A percentile compares a stretch with the other conserved stretches of the same genome.
Evolutionary conservation across 2,888 invertebrate species (phyloP).

Genomic region (Elmis aenea): DNA sequence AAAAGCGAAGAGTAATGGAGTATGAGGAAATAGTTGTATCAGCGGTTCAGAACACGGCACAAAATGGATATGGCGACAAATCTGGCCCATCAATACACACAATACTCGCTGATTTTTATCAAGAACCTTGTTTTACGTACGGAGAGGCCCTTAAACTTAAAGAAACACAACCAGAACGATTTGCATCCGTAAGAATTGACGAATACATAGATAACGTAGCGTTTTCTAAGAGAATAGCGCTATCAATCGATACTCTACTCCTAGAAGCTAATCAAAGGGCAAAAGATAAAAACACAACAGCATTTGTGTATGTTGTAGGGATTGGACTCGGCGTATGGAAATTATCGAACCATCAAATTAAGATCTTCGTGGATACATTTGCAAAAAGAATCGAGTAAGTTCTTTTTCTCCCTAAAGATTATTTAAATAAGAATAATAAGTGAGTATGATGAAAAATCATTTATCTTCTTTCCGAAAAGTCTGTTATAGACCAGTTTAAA

Average conservation of each 20-base stretch:
- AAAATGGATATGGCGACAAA: conserved; percentile 52
- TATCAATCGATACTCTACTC: conserved; percentile 58
- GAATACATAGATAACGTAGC: conserved; percentile 29
- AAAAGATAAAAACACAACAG: conserved; percentile 47
- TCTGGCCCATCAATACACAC: conserved; percentile 37
- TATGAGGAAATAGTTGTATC: conserved; percentile 58
- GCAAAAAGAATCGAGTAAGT: conserved; percentile 53
- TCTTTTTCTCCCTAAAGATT: neutral
- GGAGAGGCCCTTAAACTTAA: conserved; percentile 1
- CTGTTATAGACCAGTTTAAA: too few relatives aligned
- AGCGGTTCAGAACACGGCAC: conserved; percentile 47
- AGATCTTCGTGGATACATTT: conserved; percentile 60
- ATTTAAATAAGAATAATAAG: conserved; percentile 1
- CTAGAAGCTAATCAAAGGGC: conserved; percentile 60
- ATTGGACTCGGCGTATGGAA: conserved; percentile 65
- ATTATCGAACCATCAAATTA: conserved; percentile 55
- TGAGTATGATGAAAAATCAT: too few relatives aligned
- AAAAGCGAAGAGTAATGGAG: conserved; percentile 54
- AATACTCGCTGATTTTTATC: conserved; percentile 31
- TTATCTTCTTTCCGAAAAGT: too few relatives aligned
- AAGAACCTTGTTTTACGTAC: conserved; percentile 19
- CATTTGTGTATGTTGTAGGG: conserved; percentile 63
- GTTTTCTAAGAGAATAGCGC: conserved; percentile 51
- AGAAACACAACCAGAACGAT: conserved; percentile 13
- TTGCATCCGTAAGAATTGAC: conserved; percentile 14